Base-by-base conservation (phyloP, 92 coral and sea anemone species). In the Heliopora coerulea region DNA sequence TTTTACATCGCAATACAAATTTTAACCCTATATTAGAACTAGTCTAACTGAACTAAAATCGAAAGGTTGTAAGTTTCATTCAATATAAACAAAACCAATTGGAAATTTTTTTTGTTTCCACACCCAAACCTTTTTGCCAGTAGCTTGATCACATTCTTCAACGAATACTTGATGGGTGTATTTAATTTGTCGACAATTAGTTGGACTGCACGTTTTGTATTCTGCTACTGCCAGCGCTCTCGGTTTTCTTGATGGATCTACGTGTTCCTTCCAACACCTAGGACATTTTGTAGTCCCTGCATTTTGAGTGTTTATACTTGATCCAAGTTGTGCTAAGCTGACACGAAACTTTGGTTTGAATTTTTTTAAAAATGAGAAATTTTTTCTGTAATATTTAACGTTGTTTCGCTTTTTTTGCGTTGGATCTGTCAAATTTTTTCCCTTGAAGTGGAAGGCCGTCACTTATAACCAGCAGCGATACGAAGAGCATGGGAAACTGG, bases 111-210 rank as follows among this genome's bases (percentile, higher is more conserved):
- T 59, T 49, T 65, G 49, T 41, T 61, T 68, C 87, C 87, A 77
- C 35, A 54, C 78, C 87, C 87, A 83, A 56, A 83, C 83, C 54
- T 57, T 50, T 20, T 83, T 74, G n/a, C 87, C 87, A 3, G 87
- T 83, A 1, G 34, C 30, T 39, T 61, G 54, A 72, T 83, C 83
- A 25, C 82, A 60, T 56, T 62, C 58, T 52, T 73, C 50, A 1
- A 76, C 37, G 1, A 85, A 74, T 0, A 85, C 89, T 1, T 44
- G 68, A 49, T 81, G 89, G 8, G 60, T 64, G 49, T 78, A 85
- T 50, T 34, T 31, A 3, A 67, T 66, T n/a, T 72, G 75, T 14
- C 68, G 67, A 56, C 89, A 85, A 2, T n/a, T 62, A 73, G 19
- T 59, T 21, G 62, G 65, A 18, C 48, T 15, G 66, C 89, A 85